Conservation (phyloP, 2,113 vertebrate genomes). For the Eulemur rufifrons region DNA sequence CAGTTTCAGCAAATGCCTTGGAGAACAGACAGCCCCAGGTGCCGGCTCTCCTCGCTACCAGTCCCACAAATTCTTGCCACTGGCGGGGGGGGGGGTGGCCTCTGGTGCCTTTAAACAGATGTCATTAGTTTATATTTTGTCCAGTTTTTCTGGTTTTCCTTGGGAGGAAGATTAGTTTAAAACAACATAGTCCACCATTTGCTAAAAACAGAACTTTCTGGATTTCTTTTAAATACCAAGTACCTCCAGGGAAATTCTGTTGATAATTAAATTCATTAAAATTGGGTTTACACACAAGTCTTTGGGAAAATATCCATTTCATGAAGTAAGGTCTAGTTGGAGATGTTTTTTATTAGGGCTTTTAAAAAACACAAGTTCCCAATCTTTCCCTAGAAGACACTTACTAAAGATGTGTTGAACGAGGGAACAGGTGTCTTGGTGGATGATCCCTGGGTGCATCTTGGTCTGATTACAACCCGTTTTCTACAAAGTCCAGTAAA, state of each 20-base stretch:
- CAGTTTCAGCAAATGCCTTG: neutral
- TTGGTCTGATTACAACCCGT: neutral
- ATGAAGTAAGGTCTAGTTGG: neutral
- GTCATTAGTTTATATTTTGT: neutral
- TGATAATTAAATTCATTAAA: neutral
- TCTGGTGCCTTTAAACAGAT: neutral
- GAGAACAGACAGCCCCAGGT: accelerated
- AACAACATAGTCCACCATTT: neutral
- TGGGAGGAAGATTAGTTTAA: neutral
- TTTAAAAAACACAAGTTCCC: neutral
- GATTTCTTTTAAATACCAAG: neutral
- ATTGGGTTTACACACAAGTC: neutral
- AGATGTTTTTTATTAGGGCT: neutral
- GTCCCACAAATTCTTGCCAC: neutral
- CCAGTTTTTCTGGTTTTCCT: neutral
- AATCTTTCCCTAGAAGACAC: neutral
- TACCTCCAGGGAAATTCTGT: neutral
- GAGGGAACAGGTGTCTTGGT: neutral
- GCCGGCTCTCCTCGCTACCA: accelerated
- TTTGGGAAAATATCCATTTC: neutral
- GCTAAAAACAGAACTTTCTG: neutral
- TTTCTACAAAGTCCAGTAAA: too few species aligned
- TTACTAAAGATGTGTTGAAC: too few species aligned
- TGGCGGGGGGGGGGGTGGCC: neutral
- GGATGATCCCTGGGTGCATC: neutral